Base-by-base conservation (phyloP, 2,888 invertebrate genomes). In the Oscheius sp. region DNA sequence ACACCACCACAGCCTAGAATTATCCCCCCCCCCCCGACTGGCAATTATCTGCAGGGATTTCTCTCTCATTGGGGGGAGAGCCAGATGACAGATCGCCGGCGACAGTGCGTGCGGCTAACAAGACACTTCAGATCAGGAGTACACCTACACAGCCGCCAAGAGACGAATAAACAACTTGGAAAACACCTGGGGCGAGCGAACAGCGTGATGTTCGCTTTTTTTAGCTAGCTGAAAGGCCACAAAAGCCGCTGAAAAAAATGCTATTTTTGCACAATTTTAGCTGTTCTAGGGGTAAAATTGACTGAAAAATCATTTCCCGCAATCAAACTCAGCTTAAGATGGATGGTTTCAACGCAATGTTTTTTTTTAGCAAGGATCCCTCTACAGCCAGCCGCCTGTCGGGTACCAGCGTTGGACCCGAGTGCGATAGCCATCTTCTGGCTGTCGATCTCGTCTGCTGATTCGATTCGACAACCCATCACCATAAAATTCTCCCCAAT, bases 21-120 rank as follows among this genome's bases (percentile, higher is more conserved):
- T 61, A 61, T 61, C 61, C 61, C 29, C 20, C 34, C n/a, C 33
- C 55, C 31, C 31, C n/a, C 25, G 42, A 42, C 17, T 61, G 42
- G 27, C 61, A 61, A 61, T 61, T 61, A 61, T 61, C 45, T 42
- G 45, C 61, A n/a, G n/a, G n/a, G n/a, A n/a, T n/a, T n/a, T n/a
- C n/a, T 39, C 45, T 29, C 27, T 29, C 1, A 17, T 20, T 23
- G n/a, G 33, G 53, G 17, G 27, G 25, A n/a, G n/a, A n/a, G n/a
- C n/a, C n/a, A n/a, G n/a, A n/a, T 45, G 61, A 45, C 42, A 17
- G 61, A 61, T 61, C 45, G 27, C n/a, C 61, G 42, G 37, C 58
- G 58, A 58, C 58, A 58, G 61, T 61, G 61, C 61, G 61, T 61
- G 61, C 42, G 61, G 61, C 27, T 34, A 17, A 31, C 34, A 55